These are phyloP conservation scores for Eurytoma adleriae DNA, from an alignment of 2,888 invertebrate species.

Conservation along the genomic window DNA sequence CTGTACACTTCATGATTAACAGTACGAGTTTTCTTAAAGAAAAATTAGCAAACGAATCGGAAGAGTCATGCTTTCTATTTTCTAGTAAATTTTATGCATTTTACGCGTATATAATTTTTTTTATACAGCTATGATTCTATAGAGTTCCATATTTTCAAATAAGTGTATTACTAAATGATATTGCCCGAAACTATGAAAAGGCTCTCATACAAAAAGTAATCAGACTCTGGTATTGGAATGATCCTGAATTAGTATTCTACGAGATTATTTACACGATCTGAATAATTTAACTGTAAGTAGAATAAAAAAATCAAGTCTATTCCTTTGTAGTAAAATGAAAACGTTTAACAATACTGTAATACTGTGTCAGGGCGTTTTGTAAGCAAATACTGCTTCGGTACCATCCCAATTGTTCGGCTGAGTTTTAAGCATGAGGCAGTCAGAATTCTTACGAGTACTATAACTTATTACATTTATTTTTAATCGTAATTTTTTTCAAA, in stretches of 20 bases:
- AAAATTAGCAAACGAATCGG: constrained; percentile 9
- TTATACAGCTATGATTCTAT: constrained; percentile 25
- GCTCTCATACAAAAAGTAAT: constrained; percentile 4
- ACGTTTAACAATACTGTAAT: neutral
- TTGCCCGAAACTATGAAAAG: constrained; percentile 15
- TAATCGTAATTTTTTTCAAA: neutral
- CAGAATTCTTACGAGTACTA: neutral
- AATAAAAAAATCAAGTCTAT: no score
- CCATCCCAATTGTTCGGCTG: neutral
- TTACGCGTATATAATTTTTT: constrained; percentile 17
- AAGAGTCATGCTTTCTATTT: constrained; percentile 11
- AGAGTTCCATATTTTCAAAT: constrained; percentile 29
- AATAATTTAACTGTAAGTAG: neutral
- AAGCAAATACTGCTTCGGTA: neutral
- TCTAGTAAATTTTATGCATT: constrained; percentile 14
- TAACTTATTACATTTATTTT: neutral
- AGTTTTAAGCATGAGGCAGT: neutral
- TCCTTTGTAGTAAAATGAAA: no score
- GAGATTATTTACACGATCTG: neutral
- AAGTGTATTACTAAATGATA: constrained; percentile 9
- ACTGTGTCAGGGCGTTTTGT: neutral
- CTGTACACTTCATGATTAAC: constrained; percentile 6
- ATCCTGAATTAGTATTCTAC: neutral
- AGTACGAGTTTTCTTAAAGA: constrained; percentile 24
- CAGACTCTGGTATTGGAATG: no score